phyloP scores from a whole-genome alignment of 1,140 invertebrate species.

The Pseudomyrmex gracilis region DNA sequence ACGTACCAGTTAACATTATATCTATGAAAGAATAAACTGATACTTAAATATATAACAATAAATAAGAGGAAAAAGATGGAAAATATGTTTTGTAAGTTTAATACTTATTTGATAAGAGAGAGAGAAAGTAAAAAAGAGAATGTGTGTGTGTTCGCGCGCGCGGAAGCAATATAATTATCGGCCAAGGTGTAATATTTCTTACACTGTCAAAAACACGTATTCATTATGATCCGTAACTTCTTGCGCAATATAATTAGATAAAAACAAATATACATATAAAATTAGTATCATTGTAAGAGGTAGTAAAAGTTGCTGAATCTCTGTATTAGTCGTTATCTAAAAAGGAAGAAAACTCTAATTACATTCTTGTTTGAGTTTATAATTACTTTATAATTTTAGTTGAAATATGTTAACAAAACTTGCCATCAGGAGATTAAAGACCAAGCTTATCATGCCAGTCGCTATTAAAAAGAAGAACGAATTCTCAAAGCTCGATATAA shows the following conservation, averaged over 20 bases:
- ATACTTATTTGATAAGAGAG: background rate
- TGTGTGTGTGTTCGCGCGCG: background rate
- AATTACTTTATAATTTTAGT: too few relatives aligned
- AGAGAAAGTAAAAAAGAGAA: too few relatives aligned
- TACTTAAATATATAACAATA: too few relatives aligned
- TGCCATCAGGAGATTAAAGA: slow-evolving; percentile 20
- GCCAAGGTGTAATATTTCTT: background rate
- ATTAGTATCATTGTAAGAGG: background rate
- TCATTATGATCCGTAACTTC: slow-evolving; percentile 35
- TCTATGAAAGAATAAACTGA: slow-evolving; percentile 6
- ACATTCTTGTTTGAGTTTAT: too few relatives aligned
- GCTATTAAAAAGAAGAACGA: slow-evolving; percentile 23
- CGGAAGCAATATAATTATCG: too few relatives aligned
- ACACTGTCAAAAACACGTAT: slow-evolving; percentile 38
- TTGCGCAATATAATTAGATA: slow-evolving; percentile 25
- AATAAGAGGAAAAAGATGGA: background rate
- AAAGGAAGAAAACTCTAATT: background rate
- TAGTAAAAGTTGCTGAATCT: slow-evolving; percentile 2
- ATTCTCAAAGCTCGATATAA: slow-evolving; percentile 12
- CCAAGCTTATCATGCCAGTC: background rate
- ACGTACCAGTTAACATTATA: slow-evolving; percentile 26
- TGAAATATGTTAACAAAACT: background rate
- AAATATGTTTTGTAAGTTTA: background rate
- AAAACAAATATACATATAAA: background rate
- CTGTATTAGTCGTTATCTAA: background rate